phyloP scores from a whole-genome alignment of 2,888 invertebrate species.

The Polia nebulosa region DNA sequence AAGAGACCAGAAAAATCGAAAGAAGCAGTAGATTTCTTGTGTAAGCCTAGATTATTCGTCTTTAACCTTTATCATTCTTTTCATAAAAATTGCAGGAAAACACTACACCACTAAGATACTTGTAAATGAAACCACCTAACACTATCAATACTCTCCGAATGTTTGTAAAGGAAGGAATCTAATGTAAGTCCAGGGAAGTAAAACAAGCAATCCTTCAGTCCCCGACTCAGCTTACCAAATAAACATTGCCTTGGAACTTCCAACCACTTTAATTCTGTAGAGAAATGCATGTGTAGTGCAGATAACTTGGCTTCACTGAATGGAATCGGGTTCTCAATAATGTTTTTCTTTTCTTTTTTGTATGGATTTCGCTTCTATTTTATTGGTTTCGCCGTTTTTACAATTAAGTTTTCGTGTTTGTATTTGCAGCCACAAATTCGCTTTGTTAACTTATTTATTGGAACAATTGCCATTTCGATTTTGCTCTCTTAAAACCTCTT shows the following conservation, averaged over 20 bases:
- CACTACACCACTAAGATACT: too few species aligned
- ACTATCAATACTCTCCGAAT: neutral
- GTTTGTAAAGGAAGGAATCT: constrained; percentile 4
- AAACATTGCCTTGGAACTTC: constrained; percentile 24
- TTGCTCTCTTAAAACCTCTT: neutral
- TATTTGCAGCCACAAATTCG: neutral
- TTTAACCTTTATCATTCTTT: neutral
- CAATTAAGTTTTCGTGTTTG: constrained; percentile 11
- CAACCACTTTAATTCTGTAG: constrained; percentile 41
- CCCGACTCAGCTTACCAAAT: constrained; percentile 30
- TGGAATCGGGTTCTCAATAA: constrained; percentile 20
- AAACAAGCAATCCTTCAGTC: constrained; percentile 19
- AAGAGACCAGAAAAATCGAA: too few species aligned
- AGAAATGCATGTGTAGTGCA: constrained; percentile 33
- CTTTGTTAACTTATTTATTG: neutral
- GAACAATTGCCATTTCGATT: neutral
- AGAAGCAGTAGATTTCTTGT: too few species aligned
- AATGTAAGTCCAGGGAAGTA: constrained; percentile 10
- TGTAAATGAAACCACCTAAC: too few species aligned
- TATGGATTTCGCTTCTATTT: neutral
- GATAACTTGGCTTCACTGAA: constrained; percentile 23
- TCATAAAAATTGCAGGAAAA: neutral
- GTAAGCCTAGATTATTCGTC: too few species aligned
- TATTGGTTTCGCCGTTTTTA: constrained; percentile 6
- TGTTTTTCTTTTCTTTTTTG: constrained; percentile 5